Conservation (phyloP, 2,888 invertebrate genomes). For the Drosophila diplacantha region DNA sequence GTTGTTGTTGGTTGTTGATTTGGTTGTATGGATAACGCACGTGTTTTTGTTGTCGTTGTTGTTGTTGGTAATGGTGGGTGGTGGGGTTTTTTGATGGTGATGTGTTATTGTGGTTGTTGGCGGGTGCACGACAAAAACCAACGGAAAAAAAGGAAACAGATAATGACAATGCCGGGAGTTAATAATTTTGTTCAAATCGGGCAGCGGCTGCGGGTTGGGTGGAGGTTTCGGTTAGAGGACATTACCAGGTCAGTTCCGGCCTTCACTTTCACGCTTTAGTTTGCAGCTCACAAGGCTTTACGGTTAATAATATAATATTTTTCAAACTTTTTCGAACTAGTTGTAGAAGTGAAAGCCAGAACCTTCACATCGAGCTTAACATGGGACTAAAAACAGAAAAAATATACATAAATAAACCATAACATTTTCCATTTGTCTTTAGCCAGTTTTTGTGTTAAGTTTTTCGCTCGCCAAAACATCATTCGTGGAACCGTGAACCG, state of each 20-base stretch:
- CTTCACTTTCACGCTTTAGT: slow-evolving; percentile 13
- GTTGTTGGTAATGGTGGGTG: slow-evolving; percentile 38
- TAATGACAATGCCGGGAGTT: slow-evolving; percentile 51
- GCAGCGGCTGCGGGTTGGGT: slow-evolving; percentile 28
- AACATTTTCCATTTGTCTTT: slow-evolving; percentile 22
- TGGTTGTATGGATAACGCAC: slow-evolving; percentile 45
- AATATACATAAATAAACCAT: slow-evolving; percentile 8
- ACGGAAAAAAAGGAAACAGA: slow-evolving; percentile 38
- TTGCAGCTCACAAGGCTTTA: background rate
- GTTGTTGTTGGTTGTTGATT: slow-evolving; percentile 13
- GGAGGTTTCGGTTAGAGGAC: slow-evolving; percentile 9
- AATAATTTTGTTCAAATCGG: slow-evolving; percentile 57
- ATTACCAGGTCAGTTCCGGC: slow-evolving; percentile 17
- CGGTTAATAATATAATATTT: too few relatives aligned
- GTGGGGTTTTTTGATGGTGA: slow-evolving; percentile 28
- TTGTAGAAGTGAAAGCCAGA: slow-evolving; percentile 3
- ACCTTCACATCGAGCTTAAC: slow-evolving; percentile 37
- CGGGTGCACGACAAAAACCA: slow-evolving; percentile 59
- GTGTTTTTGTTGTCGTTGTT: slow-evolving; percentile 47
- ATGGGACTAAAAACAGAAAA: slow-evolving; percentile 6
- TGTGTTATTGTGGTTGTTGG: slow-evolving; percentile 42
- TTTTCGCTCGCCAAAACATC: slow-evolving; percentile 65
- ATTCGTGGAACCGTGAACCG: slow-evolving; percentile 23
- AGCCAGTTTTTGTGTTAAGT: slow-evolving; percentile 58
- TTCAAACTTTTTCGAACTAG: background rate